Percentiles rank a stretch among this genome's conserved stretches.
phyloP scores from a whole-genome alignment of 2,797 vertebrate genomes.

The Urosaurus nigricauda region DNA sequence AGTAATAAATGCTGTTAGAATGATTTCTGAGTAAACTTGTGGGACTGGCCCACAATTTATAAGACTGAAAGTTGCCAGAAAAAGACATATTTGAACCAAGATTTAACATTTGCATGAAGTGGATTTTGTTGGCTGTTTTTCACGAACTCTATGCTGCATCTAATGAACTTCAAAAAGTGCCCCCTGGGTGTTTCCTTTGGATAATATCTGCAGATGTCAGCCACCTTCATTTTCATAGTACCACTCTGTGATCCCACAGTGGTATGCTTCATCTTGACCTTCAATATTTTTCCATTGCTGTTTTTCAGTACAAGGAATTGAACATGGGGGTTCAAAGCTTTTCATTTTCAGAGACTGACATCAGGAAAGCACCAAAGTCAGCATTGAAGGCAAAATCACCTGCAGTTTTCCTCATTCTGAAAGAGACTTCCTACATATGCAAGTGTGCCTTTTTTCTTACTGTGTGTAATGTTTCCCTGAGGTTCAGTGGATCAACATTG shows the following conservation, averaged over 20 bases:
- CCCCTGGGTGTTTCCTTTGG: conserved; percentile 9
- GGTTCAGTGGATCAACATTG: conserved; percentile 36
- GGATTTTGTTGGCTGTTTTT: not conserved
- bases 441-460: conserved; percentile 11
- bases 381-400: conserved; percentile 13
- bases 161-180: conserved; percentile 21
- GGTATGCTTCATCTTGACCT: not conserved
- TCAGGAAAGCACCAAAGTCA: not conserved
- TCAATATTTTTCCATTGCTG: not conserved
- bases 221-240: not conserved
- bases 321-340: not conserved
- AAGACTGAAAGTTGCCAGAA: not conserved
- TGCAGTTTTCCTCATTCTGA: not conserved
- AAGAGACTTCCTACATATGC: conserved; percentile 19
- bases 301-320: conserved; percentile 5
- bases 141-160: not conserved
- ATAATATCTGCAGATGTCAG: conserved; percentile 15
- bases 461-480: conserved; percentile 21
- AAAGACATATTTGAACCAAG: not conserved
- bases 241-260: not conserved
- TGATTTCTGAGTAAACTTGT: not conserved
- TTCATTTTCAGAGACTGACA: conserved; percentile 20
- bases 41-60: not conserved
- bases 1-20: not conserved
- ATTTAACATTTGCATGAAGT: not conserved